These are phyloP conservation scores for Caenorhabditis panamensis DNA, from an alignment of 2,888 invertebrate genomes.

Conservation along the genomic window DNA sequence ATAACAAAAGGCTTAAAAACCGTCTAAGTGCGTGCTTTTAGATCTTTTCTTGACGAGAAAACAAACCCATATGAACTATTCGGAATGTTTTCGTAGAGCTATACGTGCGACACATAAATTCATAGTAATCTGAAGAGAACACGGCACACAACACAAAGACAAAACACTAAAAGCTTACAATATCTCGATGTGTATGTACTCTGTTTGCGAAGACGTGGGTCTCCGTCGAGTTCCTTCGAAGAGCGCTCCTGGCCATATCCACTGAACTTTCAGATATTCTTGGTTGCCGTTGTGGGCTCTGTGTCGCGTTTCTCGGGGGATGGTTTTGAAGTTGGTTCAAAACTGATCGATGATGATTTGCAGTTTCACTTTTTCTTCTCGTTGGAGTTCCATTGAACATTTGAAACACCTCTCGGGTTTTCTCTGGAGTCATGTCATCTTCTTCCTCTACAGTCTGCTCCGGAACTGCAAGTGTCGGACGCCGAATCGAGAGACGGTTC, in stretches of 20 bases:
- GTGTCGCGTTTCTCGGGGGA: slow-evolving; percentile 40
- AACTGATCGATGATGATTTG: slow-evolving; percentile 31
- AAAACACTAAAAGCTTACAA: slow-evolving; percentile 43
- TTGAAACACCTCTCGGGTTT: slow-evolving; percentile 70
- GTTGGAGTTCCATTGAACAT: slow-evolving; percentile 64
- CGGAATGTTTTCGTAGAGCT: neutral
- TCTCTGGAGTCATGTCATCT: slow-evolving; percentile 63
- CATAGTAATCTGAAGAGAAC: neutral
- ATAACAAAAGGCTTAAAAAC: slow-evolving; percentile 8
- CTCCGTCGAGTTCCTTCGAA: slow-evolving; percentile 53
- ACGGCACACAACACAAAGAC: slow-evolving; percentile 7
- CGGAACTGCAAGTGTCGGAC: slow-evolving; percentile 48
- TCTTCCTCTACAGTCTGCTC: slow-evolving; percentile 38
- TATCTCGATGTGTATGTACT: slow-evolving; percentile 44
- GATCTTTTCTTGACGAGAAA: neutral
- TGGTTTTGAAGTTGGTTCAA: slow-evolving; percentile 55
- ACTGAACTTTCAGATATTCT: slow-evolving; percentile 46
- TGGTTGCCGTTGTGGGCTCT: slow-evolving; percentile 42
- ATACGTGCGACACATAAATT: neutral
- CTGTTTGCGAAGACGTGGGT: slow-evolving; percentile 44
- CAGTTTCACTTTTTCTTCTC: slow-evolving; percentile 46
- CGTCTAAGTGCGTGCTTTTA: neutral
- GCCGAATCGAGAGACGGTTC: slow-evolving; percentile 66
- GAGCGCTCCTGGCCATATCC: slow-evolving; percentile 23
- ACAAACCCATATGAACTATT: slow-evolving; percentile 1